phyloP scores from a whole-genome alignment of 30 jellyfish, hydroid and myxozoan genomes.

The Cassiopea andromeda region DNA sequence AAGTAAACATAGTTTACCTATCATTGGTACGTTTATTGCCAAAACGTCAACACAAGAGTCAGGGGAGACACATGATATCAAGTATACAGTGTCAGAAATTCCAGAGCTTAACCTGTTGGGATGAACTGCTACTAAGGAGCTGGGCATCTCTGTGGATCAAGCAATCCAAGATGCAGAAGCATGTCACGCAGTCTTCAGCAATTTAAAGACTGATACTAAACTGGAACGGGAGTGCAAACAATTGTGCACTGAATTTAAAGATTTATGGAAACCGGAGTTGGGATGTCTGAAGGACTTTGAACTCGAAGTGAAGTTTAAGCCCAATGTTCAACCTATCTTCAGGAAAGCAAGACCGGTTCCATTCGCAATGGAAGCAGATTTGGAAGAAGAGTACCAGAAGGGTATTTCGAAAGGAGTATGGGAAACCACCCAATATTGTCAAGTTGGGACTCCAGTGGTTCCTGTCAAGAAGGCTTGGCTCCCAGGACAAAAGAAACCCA shows the following conservation, averaged over 20 bases:
- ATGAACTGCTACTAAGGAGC: no score
- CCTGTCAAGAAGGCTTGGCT: constrained; percentile 11
- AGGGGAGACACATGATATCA: no score
- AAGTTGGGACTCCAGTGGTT: constrained; percentile 15
- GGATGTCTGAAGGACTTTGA: not conserved
- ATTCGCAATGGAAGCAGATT: constrained; percentile 12
- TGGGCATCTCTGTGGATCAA: no score
- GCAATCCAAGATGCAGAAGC: no score
- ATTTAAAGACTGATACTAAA: not conserved
- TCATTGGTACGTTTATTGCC: no score
- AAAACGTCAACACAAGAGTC: no score
- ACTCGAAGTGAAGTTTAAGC: constrained; percentile 8
- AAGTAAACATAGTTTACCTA: no score
- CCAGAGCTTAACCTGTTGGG: no score
- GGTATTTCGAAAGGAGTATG: constrained; percentile 8
- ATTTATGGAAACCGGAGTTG: constrained; percentile 7
- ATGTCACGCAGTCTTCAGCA: not conserved
- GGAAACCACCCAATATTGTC: not conserved
- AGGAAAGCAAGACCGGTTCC: constrained; percentile 10
- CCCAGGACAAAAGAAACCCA: not conserved
- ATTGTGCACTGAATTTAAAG: constrained; percentile 3
- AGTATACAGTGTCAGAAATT: no score
- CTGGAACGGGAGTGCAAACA: not conserved
- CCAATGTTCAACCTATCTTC: constrained; percentile 16
- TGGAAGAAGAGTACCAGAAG: constrained; percentile 12